Evolutionary conservation across 1,140 invertebrate species (phyloP).

Genomic region (Bombus pyrosoma): DNA sequence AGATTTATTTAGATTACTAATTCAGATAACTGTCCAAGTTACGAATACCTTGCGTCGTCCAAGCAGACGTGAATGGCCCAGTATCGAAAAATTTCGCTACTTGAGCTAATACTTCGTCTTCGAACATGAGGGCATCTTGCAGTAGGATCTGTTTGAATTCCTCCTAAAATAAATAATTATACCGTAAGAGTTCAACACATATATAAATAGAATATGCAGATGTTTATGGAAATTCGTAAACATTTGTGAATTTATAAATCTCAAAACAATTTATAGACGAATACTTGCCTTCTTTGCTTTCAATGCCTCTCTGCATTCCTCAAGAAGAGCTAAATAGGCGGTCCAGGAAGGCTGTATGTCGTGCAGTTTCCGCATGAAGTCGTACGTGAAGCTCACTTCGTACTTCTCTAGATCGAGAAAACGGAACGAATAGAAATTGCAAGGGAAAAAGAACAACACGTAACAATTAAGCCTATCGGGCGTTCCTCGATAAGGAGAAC

Average conservation of each 20-base stretch:
- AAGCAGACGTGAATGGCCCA: slow-evolving; percentile 85
- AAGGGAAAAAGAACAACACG: not conserved
- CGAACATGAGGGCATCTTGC: slow-evolving; percentile 86
- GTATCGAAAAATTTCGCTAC: slow-evolving; percentile 85
- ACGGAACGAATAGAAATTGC: too few relatives aligned
- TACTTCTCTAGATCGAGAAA: slow-evolving; percentile 84
- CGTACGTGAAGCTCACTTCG: slow-evolving; percentile 83
- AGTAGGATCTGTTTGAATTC: slow-evolving; percentile 87
- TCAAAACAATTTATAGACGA: not conserved
- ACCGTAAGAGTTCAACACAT: too few relatives aligned
- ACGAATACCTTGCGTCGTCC: slow-evolving; percentile 80
- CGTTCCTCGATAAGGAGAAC: not conserved
- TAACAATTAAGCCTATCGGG: slow-evolving; percentile 19
- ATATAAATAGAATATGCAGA: too few relatives aligned
- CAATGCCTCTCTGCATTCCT: slow-evolving; percentile 86
- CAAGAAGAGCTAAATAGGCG: slow-evolving; percentile 85
- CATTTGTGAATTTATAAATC: too few relatives aligned
- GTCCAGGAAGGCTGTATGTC: slow-evolving; percentile 86
- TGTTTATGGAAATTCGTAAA: too few relatives aligned
- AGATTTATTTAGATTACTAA: too few relatives aligned
- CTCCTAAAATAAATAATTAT: slow-evolving; percentile 78
- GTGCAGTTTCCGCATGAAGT: slow-evolving; percentile 84
- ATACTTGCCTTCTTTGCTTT: slow-evolving; percentile 85
- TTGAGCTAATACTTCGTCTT: slow-evolving; percentile 85
- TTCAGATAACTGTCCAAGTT: not conserved